A percentile compares a stretch with the other conserved stretches of the same genome.
Evolutionary conservation across 2,888 invertebrate genomes (phyloP).

Genomic region (Cephus sareptanus): DNA sequence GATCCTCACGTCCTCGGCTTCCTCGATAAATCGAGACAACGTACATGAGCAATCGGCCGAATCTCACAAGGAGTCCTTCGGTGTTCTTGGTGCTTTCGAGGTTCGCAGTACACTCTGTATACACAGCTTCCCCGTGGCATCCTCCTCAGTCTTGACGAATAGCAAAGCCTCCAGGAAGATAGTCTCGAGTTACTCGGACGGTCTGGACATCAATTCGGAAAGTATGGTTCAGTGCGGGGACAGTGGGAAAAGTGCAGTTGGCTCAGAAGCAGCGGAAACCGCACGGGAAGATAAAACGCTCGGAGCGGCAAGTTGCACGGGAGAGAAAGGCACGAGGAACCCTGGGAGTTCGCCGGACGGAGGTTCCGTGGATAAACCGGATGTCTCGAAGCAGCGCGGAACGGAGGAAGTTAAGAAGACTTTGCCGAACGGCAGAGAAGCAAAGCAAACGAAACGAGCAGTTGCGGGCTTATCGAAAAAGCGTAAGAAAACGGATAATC

Average conservation of each 20-base stretch:
- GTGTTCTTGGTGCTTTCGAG: background rate
- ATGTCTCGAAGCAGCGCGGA: background rate
- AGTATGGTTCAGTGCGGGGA: background rate
- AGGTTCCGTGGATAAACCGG: background rate
- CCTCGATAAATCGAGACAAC: background rate
- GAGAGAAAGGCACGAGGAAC: background rate
- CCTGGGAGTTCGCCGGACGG: background rate
- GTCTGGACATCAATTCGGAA: background rate
- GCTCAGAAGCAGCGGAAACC: background rate
- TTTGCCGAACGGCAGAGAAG: background rate
- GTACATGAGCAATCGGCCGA: background rate
- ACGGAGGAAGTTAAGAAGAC: background rate
- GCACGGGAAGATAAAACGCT: background rate
- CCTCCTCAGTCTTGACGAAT: background rate
- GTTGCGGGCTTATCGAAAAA: constrained; percentile 1
- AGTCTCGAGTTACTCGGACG: background rate
- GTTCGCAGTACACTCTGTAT: background rate
- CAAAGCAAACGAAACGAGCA: constrained; percentile 15
- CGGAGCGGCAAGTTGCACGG: background rate
- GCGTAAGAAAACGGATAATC: constrained; percentile 1
- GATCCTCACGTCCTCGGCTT: constrained; percentile 1
- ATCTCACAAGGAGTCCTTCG: background rate
- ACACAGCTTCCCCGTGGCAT: background rate
- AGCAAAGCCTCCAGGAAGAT: background rate
- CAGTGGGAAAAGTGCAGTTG: background rate